Percentiles rank a stretch among this genome's conserved stretches.
phyloP scores from a whole-genome alignment of 2,113 vertebrate genomes.

The Procavia capensis region DNA sequence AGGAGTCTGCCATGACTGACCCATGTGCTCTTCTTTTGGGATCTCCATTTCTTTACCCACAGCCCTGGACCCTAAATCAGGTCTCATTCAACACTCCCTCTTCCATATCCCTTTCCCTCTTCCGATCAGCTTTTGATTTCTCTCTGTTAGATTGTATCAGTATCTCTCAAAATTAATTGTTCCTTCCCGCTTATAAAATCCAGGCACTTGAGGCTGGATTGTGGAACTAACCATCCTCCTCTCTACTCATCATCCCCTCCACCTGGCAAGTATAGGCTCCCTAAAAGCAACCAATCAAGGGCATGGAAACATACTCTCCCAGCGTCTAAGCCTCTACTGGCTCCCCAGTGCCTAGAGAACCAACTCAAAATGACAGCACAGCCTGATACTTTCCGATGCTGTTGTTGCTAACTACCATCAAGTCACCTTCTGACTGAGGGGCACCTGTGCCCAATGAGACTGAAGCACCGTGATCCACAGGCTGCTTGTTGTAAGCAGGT shows the following conservation, averaged over 20 bases:
- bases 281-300: background rate
- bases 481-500: too few species aligned
- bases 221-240: background rate
- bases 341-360: too few species aligned
- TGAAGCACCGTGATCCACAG: too few species aligned
- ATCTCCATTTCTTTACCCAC: too few species aligned
- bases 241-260: background rate
- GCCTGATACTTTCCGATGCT: too few species aligned
- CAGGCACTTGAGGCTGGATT: background rate
- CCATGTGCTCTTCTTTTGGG: too few species aligned
- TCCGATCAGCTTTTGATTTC: background rate
- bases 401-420: too few species aligned
- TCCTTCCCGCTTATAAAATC: background rate
- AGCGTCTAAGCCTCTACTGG: too few species aligned
- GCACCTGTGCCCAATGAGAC: too few species aligned
- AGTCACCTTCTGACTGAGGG: too few species aligned
- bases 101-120: background rate
- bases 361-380: too few species aligned
- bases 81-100: background rate
- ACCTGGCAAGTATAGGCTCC: background rate
- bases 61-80: background rate
- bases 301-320: too few species aligned
- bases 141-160: background rate
- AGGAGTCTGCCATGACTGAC: background rate
- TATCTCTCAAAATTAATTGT: background rate